Evolutionary conservation across 2,113 vertebrate species (phyloP).

Genomic region (Prionailurus bengalensis): DNA sequence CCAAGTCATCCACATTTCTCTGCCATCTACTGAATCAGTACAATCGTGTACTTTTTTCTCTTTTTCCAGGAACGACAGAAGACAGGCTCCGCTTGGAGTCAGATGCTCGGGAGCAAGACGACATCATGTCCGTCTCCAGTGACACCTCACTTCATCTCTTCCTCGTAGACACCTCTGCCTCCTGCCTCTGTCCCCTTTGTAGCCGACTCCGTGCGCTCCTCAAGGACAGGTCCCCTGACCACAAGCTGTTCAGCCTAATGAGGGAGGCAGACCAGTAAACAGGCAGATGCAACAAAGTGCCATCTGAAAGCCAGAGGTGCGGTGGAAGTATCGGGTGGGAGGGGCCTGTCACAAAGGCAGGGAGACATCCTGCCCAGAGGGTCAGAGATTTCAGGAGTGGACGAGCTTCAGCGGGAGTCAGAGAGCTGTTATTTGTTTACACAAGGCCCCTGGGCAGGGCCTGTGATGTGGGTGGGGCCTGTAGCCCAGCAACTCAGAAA

Average conservation of each 20-base stretch:
- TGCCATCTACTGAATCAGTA: accelerated
- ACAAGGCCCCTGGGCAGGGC: background rate
- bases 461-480: background rate
- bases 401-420: background rate
- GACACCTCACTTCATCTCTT: accelerated
- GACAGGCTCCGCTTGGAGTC: accelerated
- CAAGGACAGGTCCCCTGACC: background rate
- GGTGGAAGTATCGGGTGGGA: background rate
- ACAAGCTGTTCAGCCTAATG: background rate
- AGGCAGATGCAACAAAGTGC: background rate
- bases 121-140: accelerated
- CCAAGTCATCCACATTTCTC: background rate
- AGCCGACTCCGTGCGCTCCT: background rate
- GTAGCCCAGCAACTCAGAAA: background rate
- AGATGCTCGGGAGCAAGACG: accelerated
- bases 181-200: background rate
- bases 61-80: background rate
- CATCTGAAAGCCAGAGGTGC: accelerated
- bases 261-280: background rate
- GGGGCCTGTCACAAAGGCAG: background rate
- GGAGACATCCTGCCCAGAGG: background rate
- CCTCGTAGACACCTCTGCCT: background rate
- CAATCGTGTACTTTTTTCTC: background rate
- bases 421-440: background rate
- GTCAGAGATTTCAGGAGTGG: background rate